Percentiles rank a stretch among this genome's conserved stretches.
These are phyloP conservation scores for Notechis scutatus DNA, from an alignment of 2,113 vertebrate species.

Conservation along the genomic window DNA sequence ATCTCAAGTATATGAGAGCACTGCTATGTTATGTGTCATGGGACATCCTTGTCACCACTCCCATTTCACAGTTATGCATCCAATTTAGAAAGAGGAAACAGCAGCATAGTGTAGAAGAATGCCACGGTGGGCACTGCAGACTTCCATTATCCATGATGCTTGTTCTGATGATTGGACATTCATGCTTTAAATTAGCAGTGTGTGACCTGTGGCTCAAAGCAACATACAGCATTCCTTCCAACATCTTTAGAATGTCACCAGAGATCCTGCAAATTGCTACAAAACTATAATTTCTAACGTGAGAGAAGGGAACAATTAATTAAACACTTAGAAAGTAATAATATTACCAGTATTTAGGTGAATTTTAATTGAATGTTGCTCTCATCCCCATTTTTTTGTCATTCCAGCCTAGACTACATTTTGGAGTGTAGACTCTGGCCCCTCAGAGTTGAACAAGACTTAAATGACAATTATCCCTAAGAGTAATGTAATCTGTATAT, in stretches of 20 bases:
- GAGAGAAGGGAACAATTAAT: not conserved
- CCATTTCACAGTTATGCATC: not conserved
- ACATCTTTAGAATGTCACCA: not conserved
- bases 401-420: not conserved
- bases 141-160: not conserved
- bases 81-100: not conserved
- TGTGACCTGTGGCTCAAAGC: not conserved
- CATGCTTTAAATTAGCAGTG: not conserved
- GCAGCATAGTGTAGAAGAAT: not conserved
- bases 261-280: not conserved
- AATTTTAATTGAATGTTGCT: not conserved
- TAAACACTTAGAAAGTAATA: not conserved
- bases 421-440: not conserved
- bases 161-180: not conserved
- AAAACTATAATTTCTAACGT: not conserved
- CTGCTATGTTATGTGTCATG: not conserved
- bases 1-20: not conserved
- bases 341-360: not conserved
- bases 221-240: not conserved
- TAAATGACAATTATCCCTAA: slow-evolving; percentile 25
- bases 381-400: not conserved
- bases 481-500: slow-evolving; percentile 5
- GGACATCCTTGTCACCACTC: not conserved
- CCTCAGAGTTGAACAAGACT: not conserved
- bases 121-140: not conserved